Evolutionary conservation across 2,113 vertebrate genomes (phyloP).

Genomic region (Forbesichthys agassizii): DNA sequence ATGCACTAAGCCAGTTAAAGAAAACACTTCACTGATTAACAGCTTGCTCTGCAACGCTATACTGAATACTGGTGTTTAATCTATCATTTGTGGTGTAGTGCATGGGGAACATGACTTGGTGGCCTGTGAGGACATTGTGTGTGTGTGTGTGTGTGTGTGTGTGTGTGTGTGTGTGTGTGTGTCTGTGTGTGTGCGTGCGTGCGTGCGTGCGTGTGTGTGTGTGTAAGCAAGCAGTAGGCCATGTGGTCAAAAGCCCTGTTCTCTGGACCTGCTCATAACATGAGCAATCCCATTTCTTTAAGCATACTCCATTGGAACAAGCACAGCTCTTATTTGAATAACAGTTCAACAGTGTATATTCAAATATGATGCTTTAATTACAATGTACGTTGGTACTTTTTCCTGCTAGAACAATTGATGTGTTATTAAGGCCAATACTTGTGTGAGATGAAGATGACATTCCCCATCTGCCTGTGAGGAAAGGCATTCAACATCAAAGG

Average conservation of each 20-base stretch:
- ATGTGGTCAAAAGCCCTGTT: conserved; percentile 65
- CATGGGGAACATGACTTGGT: conserved; percentile 63
- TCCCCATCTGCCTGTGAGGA: conserved; percentile 20
- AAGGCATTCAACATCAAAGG: conserved; percentile 28
- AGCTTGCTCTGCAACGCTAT: conserved; percentile 57
- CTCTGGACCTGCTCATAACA: conserved; percentile 49
- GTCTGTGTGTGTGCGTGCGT: conserved; percentile 4
- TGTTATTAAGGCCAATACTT: neutral
- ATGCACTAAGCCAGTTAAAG: neutral
- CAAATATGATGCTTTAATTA: neutral
- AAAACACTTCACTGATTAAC: conserved; percentile 56
- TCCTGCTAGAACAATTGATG: neutral
- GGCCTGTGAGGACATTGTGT: conserved; percentile 55
- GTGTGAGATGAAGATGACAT: conserved; percentile 31
- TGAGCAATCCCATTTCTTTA: too few species aligned
- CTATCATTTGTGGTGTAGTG: conserved; percentile 70
- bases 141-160: conserved; percentile 25
- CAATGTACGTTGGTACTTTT: neutral
- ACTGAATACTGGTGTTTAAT: conserved; percentile 72
- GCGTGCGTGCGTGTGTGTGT: neutral
- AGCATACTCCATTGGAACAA: too few species aligned
- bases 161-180: conserved; percentile 9
- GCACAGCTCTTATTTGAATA: too few species aligned
- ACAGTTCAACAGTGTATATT: neutral
- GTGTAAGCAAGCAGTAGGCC: conserved; percentile 51